Percentiles rank a stretch among this genome's conserved stretches.
These are phyloP conservation scores for Lepidurus arcticus DNA, from an alignment of 1,140 invertebrate species.

Conservation along the genomic window DNA sequence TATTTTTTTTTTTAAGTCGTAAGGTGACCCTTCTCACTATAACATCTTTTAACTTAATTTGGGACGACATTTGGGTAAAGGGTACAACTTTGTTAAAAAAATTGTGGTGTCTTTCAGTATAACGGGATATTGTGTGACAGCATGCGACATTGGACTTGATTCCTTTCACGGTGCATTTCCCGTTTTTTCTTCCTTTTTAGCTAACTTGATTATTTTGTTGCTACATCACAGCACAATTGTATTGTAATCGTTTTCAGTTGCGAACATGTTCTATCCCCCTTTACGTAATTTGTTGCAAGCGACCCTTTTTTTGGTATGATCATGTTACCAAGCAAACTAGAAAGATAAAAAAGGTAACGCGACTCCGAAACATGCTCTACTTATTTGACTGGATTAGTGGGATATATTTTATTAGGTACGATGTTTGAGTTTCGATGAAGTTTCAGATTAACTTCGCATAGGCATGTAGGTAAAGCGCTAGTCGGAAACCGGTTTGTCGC, in stretches of 20 bases:
- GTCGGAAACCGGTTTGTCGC: too few species aligned
- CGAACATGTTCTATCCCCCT: background rate
- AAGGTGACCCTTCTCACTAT: background rate
- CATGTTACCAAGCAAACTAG: background rate
- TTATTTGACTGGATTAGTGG: background rate
- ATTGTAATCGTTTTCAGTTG: background rate
- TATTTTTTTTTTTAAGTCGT: background rate
- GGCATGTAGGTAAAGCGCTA: too few species aligned
- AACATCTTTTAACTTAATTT: conserved; percentile 14
- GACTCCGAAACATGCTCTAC: background rate
- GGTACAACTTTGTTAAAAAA: background rate
- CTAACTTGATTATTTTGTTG: background rate
- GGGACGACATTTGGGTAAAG: background rate
- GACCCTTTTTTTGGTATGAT: background rate
- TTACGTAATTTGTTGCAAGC: background rate
- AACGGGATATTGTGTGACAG: background rate
- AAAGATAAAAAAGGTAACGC: conserved; percentile 1
- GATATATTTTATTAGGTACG: too few species aligned
- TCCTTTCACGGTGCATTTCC: background rate
- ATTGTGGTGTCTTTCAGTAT: conserved; percentile 12
- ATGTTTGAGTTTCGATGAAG: too few species aligned
- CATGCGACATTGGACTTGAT: background rate
- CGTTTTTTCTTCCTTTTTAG: background rate
- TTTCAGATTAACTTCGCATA: too few species aligned
- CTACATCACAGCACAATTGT: conserved; percentile 15